Evolutionary conservation across 2,113 vertebrate genomes (phyloP), one percentile per base, ranked within the genome.

Genomic region (Microcebus murinus): DNA sequence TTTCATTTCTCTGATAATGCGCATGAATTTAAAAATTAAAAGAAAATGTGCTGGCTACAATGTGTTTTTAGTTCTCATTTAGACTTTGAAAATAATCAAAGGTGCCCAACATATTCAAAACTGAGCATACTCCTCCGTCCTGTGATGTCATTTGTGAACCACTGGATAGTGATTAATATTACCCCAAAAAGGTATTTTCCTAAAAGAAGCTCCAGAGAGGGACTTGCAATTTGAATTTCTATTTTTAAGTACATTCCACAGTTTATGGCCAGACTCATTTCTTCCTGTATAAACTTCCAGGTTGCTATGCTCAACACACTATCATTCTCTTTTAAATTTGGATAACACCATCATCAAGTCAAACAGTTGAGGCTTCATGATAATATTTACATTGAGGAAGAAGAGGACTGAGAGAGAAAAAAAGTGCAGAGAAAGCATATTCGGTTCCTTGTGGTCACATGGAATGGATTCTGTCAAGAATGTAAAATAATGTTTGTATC

Each of bases 21-120:
- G 89, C 95, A 96, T 95, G 80, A 71, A 76, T 97, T 86, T 89
- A 95, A 96, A 95, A 95, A 91, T 94, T 89, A 96, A 97, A 96
- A 84, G 92, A 96, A 96, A 96, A 91, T 85, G 50, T 95, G 57
- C 57, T 90, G 83, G 70, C 50, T 84, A 80, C 79, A 97, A 71
- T 96, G 45, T 97, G 94, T 74, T 96, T 96, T 97, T 65, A 87
- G 93, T 95, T 96, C 50, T 50, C 83, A 50, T 89, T 95, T 82
- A 94, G 88, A 92, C 59, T 79, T 88, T 88, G 88, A 95, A 96
- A 95, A 91, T 86, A 95, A 94, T 96, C 93, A 89, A 67, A 94
- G 85, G 7, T 89, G 36, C 55, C 86, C 76, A 67, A 83, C 36
- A 71, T 76, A 81, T 76, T 87, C 77, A 95, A 70, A 92, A 88